Percentiles rank a stretch among this genome's conserved stretches.
Evolutionary conservation across 2,888 invertebrate genomes (phyloP).

Genomic region (Aspidiotus rigidus): DNA sequence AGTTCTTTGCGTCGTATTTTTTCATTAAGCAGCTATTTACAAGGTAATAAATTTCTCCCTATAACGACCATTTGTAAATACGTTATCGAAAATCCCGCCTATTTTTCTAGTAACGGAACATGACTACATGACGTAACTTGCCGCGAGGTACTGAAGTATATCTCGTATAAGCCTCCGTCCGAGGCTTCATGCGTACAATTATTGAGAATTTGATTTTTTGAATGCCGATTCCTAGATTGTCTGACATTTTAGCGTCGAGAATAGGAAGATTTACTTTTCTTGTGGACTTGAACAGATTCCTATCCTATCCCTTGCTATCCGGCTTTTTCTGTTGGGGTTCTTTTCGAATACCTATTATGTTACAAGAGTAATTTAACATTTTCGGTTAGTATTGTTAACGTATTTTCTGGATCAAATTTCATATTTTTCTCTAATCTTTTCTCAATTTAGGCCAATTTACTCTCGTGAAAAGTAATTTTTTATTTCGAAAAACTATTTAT

Average conservation of each 20-base stretch:
- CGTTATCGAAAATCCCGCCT: slow-evolving; percentile 34
- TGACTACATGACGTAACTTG: slow-evolving; percentile 34
- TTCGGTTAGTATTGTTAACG: neutral
- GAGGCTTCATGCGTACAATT: neutral
- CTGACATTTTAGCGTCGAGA: neutral
- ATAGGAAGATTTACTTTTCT: too few species aligned
- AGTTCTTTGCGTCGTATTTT: slow-evolving; percentile 11
- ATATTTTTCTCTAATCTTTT: neutral
- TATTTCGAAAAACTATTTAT: too few species aligned
- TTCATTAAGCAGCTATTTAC: slow-evolving; percentile 26
- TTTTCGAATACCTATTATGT: neutral
- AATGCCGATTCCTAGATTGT: neutral
- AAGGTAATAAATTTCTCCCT: slow-evolving; percentile 31
- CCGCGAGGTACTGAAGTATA: slow-evolving; percentile 27
- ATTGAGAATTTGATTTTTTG: slow-evolving; percentile 1
- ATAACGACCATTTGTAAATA: slow-evolving; percentile 33
- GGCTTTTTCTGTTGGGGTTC: neutral
- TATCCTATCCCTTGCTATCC: neutral
- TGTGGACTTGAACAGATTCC: neutral
- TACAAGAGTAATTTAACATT: too few species aligned
- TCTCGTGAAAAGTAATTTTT: too few species aligned
- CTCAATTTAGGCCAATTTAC: neutral
- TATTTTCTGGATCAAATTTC: neutral
- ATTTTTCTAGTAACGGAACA: slow-evolving; percentile 33
- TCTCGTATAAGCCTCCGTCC: neutral